Evolutionary conservation across 1,140 invertebrate genomes (phyloP).

Genomic region (Penaeus vannamei): DNA sequence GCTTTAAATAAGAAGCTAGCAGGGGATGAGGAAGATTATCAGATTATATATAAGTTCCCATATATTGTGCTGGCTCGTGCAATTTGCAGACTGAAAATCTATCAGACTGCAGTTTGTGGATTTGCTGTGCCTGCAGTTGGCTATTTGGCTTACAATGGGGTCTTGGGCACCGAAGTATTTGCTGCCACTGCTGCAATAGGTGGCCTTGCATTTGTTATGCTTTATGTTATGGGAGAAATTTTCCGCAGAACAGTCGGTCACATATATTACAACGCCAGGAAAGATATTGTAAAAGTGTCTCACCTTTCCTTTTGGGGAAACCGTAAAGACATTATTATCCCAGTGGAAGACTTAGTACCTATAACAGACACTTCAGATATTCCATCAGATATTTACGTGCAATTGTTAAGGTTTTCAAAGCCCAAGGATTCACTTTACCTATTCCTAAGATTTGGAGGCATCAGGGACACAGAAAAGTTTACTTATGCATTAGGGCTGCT

Average conservation of each 20-base stretch:
- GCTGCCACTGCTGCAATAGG: background rate
- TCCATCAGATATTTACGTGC: slow-evolving; percentile 35
- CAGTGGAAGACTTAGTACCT: slow-evolving; percentile 49
- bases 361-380: slow-evolving; percentile 41
- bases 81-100: slow-evolving; percentile 80
- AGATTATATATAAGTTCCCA: slow-evolving; percentile 77
- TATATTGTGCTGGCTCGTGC: slow-evolving; percentile 80
- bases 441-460: slow-evolving; percentile 58
- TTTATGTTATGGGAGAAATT: slow-evolving; percentile 59
- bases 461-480: slow-evolving; percentile 46
- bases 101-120: slow-evolving; percentile 48
- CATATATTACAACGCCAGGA: slow-evolving; percentile 37
- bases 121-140: slow-evolving; percentile 36
- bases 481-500: slow-evolving; percentile 41
- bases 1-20: slow-evolving; percentile 63
- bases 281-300: slow-evolving; percentile 41
- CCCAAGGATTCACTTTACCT: slow-evolving; percentile 40
- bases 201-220: slow-evolving; percentile 45
- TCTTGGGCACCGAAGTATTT: background rate
- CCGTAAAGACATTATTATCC: slow-evolving; percentile 41
- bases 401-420: slow-evolving; percentile 37
- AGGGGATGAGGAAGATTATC: slow-evolving; percentile 27
- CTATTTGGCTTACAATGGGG: slow-evolving; percentile 10
- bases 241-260: slow-evolving; percentile 53
- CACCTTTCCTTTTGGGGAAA: slow-evolving; percentile 58